These are phyloP conservation scores for Pseudoips prasinana DNA, from an alignment of 2,888 invertebrate species.

Conservation along the genomic window DNA sequence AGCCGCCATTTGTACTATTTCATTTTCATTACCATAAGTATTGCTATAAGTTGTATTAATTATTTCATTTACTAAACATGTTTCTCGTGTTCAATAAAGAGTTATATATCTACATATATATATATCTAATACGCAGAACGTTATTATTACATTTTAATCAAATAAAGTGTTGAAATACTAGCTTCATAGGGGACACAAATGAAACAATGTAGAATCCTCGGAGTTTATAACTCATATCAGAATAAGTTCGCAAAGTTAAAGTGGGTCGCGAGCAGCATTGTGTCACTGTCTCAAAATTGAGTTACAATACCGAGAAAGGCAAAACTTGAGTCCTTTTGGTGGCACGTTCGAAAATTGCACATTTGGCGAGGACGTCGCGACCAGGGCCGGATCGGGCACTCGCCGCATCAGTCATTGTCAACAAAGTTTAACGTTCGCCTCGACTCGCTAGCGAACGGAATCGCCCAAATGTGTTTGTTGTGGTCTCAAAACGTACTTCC, in stretches of 20 bases:
- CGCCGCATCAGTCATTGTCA: conserved; percentile 73
- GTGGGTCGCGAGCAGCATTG: conserved; percentile 51
- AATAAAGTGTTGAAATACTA: no score
- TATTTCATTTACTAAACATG: no score
- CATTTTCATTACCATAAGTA: no score
- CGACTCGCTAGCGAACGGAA: conserved; percentile 42
- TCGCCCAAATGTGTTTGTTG: conserved; percentile 67
- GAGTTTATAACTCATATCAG: conserved; percentile 44
- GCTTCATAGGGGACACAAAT: conserved; percentile 11
- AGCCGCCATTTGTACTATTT: no score
- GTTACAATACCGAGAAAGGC: conserved; percentile 52
- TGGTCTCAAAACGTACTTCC: conserved; percentile 50
- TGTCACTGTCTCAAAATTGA: conserved; percentile 57
- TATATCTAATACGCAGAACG: no score
- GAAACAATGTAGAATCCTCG: conserved; percentile 26
- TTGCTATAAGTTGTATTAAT: no score
- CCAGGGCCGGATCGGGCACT: conserved; percentile 34
- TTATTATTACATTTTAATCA: no score
- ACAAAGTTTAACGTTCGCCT: conserved; percentile 62
- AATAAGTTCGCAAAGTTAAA: conserved; percentile 47
- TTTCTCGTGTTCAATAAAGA: no score
- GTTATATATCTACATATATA: no score
- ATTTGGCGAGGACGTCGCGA: conserved; percentile 41
- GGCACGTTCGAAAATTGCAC: conserved; percentile 61
- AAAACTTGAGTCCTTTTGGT: conserved; percentile 51